Evolutionary conservation across 2,113 vertebrate species (phyloP).

Genomic region (Callospermophilus lateralis): DNA sequence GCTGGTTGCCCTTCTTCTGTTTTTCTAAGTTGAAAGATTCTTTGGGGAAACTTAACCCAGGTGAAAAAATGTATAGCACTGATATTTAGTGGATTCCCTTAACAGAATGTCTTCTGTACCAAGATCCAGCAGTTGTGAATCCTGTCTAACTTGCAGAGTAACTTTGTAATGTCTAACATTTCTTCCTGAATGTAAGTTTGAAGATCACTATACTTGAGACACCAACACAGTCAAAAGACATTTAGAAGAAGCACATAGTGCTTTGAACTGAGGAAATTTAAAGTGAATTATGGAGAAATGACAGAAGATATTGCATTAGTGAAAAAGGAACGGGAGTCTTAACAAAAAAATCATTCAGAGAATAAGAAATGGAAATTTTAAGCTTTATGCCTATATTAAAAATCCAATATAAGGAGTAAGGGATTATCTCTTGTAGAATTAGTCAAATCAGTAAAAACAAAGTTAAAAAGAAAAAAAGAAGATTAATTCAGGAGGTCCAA

Average conservation of each 20-base stretch:
- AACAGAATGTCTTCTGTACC: background rate
- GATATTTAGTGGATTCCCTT: background rate
- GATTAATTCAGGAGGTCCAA: too few relatives aligned
- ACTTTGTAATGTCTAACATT: background rate
- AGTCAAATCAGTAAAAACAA: too few relatives aligned
- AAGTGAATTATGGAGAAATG: background rate
- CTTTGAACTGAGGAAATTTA: constrained; percentile 21
- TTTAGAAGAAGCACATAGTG: background rate
- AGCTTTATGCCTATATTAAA: too few relatives aligned
- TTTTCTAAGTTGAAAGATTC: background rate
- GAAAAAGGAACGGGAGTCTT: background rate
- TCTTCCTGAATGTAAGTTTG: background rate
- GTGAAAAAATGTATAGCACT: background rate
- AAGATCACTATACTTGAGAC: background rate
- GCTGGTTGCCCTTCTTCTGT: background rate
- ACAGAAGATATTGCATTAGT: background rate
- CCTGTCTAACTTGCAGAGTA: background rate
- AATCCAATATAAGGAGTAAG: too few relatives aligned
- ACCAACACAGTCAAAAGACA: background rate
- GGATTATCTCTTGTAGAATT: too few relatives aligned
- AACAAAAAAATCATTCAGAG: background rate
- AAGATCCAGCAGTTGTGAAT: too few relatives aligned
- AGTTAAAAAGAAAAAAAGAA: too few relatives aligned
- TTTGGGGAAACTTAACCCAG: background rate
- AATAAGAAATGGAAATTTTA: background rate